Evolutionary conservation across 2,113 vertebrate species (phyloP).

Genomic region (Myiagra hebetior): DNA sequence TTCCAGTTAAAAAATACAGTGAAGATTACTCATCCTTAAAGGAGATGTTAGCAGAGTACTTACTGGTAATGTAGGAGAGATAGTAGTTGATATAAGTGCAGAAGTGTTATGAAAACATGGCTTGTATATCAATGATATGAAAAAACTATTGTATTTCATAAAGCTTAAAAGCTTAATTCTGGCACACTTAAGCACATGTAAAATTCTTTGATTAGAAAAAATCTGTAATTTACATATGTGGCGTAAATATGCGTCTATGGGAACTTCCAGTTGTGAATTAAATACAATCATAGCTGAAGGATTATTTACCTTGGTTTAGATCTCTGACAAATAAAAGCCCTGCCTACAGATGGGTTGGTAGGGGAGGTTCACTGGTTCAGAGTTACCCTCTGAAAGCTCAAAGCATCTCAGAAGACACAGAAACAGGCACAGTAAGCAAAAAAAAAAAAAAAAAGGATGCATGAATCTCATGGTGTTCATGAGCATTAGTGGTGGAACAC

Average conservation of each 20-base stretch:
- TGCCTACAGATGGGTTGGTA: not conserved
- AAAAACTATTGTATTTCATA: not conserved
- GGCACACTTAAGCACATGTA: not conserved
- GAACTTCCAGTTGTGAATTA: not conserved
- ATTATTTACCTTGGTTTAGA: not conserved
- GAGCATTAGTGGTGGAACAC: not conserved
- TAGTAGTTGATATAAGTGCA: not conserved
- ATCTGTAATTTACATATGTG: not conserved
- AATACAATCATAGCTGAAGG: not conserved
- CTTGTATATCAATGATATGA: not conserved
- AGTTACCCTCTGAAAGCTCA: not conserved
- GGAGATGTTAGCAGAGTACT: not conserved
- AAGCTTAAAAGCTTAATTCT: not conserved
- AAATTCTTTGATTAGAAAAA: not conserved
- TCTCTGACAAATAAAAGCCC: not conserved
- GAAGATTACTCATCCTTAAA: not conserved
- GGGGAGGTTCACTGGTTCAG: not conserved
- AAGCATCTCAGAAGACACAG: not conserved
- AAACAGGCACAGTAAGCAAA: conserved; percentile 8
- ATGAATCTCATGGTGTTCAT: not conserved
- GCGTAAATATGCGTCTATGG: not conserved
- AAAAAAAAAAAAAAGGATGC: not conserved
- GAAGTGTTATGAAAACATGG: not conserved
- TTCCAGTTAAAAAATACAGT: not conserved
- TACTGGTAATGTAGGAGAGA: not conserved